phyloP scores from a whole-genome alignment of 2,888 invertebrate genomes.

The Caenorhabditis angaria region DNA sequence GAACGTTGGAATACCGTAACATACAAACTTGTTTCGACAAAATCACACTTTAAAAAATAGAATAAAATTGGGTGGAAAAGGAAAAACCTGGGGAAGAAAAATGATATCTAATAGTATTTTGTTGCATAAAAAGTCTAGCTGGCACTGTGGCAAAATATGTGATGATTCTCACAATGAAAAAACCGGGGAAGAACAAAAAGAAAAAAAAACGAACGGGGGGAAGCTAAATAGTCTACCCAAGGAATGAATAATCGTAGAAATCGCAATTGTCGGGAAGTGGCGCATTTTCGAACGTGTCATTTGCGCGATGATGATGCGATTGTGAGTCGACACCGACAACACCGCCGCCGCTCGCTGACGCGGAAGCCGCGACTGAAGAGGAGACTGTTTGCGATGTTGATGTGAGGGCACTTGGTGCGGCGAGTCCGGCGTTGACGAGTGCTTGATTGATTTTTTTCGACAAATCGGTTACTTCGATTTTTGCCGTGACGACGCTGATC shows the following conservation, averaged over 20 bases:
- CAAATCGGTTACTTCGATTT: constrained; percentile 38
- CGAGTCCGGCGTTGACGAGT: constrained; percentile 23
- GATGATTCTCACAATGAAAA: background rate
- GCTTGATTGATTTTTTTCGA: constrained; percentile 44
- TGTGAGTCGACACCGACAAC: background rate
- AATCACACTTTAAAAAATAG: background rate
- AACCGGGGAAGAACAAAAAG: background rate
- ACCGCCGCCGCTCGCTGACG: constrained; percentile 6
- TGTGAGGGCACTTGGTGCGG: constrained; percentile 3
- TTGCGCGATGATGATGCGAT: background rate
- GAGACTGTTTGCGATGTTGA: constrained; percentile 14
- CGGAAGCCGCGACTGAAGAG: constrained; percentile 6
- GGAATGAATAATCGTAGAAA: constrained; percentile 44
- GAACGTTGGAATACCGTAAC: constrained; percentile 2
- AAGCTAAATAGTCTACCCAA: constrained; percentile 20
- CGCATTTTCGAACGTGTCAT: constrained; percentile 9
- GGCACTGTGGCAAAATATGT: background rate
- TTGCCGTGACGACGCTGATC: constrained; percentile 36
- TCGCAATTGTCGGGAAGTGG: constrained; percentile 35
- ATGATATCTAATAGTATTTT: constrained; percentile 1
- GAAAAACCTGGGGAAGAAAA: background rate
- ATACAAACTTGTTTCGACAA: constrained; percentile 4
- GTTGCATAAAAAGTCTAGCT: constrained; percentile 4
- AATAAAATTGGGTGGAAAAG: background rate
- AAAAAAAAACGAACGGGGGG: background rate